These are phyloP conservation scores for Hozukius guyotensis DNA, from an alignment of 2,797 vertebrate species.

Conservation along the genomic window DNA sequence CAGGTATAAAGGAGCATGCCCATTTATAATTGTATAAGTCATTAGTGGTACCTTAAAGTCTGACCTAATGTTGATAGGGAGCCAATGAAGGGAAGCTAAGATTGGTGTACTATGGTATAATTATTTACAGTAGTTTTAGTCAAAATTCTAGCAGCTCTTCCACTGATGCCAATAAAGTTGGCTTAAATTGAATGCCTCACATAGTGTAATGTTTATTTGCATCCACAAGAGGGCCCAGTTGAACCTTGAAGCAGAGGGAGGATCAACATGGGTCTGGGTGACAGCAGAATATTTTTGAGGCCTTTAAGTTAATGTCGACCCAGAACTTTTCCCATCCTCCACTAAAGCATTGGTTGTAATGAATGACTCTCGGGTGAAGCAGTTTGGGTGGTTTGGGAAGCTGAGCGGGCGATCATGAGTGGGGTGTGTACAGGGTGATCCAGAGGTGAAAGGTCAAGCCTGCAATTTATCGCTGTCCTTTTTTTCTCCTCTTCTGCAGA, in stretches of 20 bases:
- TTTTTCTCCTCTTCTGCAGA: neutral
- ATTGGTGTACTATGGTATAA: neutral
- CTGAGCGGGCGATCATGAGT: neutral
- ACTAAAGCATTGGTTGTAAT: neutral
- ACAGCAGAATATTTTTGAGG: neutral
- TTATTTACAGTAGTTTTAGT: neutral
- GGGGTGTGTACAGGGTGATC: neutral
- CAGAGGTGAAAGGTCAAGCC: conserved; percentile 36
- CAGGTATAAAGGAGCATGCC: neutral
- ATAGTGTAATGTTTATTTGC: conserved; percentile 13
- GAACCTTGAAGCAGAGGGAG: neutral
- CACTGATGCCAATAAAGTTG: neutral
- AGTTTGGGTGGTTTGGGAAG: neutral
- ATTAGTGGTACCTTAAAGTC: neutral
- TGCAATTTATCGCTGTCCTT: neutral
- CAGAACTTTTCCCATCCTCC: too few species aligned
- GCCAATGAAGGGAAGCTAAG: neutral
- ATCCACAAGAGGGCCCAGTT: conserved; percentile 54
- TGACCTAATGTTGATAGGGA: neutral
- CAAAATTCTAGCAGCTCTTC: neutral
- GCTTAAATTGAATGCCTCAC: neutral
- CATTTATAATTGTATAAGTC: neutral
- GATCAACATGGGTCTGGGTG: neutral
- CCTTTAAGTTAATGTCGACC: neutral
- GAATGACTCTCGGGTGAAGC: neutral